Evolutionary conservation across 2,888 invertebrate genomes (phyloP), one percentile per base, ranked within the genome.

Genomic region (Nemotelus pantherinus): DNA sequence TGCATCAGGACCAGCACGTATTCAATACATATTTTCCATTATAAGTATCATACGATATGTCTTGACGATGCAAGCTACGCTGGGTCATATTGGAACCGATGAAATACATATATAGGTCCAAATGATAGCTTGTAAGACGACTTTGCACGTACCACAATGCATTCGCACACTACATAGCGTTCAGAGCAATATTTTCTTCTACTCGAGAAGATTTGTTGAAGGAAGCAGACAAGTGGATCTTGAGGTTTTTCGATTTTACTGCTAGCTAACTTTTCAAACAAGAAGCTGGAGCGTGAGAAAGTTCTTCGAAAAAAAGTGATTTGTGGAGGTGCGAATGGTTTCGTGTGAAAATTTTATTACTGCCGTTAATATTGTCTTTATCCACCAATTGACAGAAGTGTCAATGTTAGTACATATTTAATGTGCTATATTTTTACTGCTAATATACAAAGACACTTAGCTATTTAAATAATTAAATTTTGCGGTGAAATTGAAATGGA

Each of bases 1-100:
- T 85, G 86, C 86, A 86, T 86, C 83, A 84, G 86, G 86, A 84
- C 85, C 85, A 85, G 82, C 84, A 87, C 86, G 86, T 87, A 86
- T 85, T 85, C 86, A 87, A 87, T 87, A 87, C 86, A 87, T 86
- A 85, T 85, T 85, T 85, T 85, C 80, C 78, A 79, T 78, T 80
- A 80, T 77, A 79, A 79, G 78, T 76, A 75, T 53, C 75, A 68
- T 63, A 70, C 70, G 67, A 58, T 78, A 75, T 78, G 75, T 55
- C 57, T 43, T 50, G n/a, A 41, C 9, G 25, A 48, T 41, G 39
- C 70, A 50, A 39, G 53, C 50, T 10, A 45, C 57, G 25, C 10
- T 58, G 41, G 48, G 65, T 68, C 53, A 58, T 48, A 57, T 58
- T 45, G 67, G 76, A 77, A 57, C 58, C 67, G 55, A 58, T 55